Evolutionary conservation across 2,888 invertebrate genomes (phyloP).

Genomic region (Hyalella azteca): DNA sequence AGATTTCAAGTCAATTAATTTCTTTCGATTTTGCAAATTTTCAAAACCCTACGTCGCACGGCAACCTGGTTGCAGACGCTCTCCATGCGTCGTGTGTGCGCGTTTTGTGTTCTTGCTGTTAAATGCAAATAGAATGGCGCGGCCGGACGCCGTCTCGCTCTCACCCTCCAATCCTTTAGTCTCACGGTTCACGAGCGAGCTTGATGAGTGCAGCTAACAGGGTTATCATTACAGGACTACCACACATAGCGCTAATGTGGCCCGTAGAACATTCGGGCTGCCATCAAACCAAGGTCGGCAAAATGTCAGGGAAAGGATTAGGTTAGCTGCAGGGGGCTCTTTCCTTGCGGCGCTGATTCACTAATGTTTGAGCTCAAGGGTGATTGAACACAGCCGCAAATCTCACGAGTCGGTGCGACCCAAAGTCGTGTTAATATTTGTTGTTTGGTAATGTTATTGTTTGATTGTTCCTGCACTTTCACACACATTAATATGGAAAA

Average conservation of each 20-base stretch:
- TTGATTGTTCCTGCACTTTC: too few relatives aligned
- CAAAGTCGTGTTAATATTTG: too few relatives aligned
- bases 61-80: background rate
- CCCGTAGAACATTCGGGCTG: background rate
- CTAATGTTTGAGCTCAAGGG: background rate
- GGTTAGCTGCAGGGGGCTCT: background rate
- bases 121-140: constrained; percentile 7
- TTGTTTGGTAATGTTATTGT: too few relatives aligned
- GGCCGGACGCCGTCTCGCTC: background rate
- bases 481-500: too few relatives aligned
- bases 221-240: constrained; percentile 6
- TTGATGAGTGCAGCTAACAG: background rate
- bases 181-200: constrained; percentile 3
- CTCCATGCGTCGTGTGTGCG: background rate
- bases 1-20: too few relatives aligned
- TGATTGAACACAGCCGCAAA: background rate
- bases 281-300: background rate
- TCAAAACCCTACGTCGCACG: too few relatives aligned
- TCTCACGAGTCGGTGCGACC: background rate
- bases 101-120: constrained; percentile 9
- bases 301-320: background rate
- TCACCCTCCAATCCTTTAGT: background rate
- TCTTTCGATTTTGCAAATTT: too few relatives aligned
- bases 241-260: constrained; percentile 5
- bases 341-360: background rate